Evolutionary conservation across 2,888 invertebrate species (phyloP), one percentile per base, ranked within the genome.

Genomic region (Coronaproctus castanopsis): DNA sequence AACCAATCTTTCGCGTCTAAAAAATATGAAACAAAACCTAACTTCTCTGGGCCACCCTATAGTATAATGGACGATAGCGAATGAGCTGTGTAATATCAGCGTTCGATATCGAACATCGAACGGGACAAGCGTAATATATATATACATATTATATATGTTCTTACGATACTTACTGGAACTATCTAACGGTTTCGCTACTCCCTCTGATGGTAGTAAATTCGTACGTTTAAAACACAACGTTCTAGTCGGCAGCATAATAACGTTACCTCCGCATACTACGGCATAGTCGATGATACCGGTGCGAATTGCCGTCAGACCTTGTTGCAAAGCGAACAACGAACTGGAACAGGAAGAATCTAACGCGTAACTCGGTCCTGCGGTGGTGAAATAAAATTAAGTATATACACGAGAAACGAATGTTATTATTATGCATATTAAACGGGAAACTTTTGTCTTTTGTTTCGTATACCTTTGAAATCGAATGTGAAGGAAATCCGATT

Each of bases 161-260:
- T n/a, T n/a, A n/a, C n/a, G n/a, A n/a, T n/a, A 36, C 36, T 65
- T 68, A 75, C 80, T 95, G 55, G 82, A 77, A 24, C 82, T 82
- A 74, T 98, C 97, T 73, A 98, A 97, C 1, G 93, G 88, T 71
- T 89, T 92, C 76, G 97, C 97, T 70, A 76, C 78, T 21, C 87
- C 84, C 68, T 92, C 85, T 14, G 36, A 36, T 5, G 81, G 79
- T 63, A 97, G 78, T 95, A 97, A 95, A 70, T 84, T 83, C 57
- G 98, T 78, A 59, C 87, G 82, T 72, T 90, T 85, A 74, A 96
- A 98, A 74, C 95, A 93, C 58, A 96, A 77, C 23, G 95, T 89
- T 67, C 82, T 83, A 61, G 82, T 85, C 0, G 97, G 96, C 71
- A 92, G 93, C n/a, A 97, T 75, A 63, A 89, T 80, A 10, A 96